Evolutionary conservation across 2,797 vertebrate species (phyloP), one percentile per base, ranked within the genome.

Genomic region (Percopsis omiscomaycus): DNA sequence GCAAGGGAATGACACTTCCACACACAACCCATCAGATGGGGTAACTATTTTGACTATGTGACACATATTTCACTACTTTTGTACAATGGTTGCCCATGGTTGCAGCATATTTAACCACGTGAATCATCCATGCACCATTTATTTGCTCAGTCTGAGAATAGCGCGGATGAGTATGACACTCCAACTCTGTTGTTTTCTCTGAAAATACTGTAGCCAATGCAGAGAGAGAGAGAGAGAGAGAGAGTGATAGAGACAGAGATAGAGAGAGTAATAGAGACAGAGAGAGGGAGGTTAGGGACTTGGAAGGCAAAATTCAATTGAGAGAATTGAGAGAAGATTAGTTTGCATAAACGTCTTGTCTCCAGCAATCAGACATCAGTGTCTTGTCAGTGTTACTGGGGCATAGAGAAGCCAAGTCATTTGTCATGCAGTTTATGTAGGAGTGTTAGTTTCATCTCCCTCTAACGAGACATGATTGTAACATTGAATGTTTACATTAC

Each of bases 131-230:
- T 13, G n/a, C 27, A 14, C 37, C 16, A 63, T 78, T 77, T 84
- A 62, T 82, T 76, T 71, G 76, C 52, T 56, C 64, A 67, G 66
- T 61, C 55, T 61, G 32, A 59, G 63, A 45, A 64, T 53, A 57
- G 60, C 44, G 37, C 44, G 53, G 61, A 22, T 16, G 45, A 55
- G 54, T 72, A 58, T 74, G 62, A 32, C 50, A 69, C 27, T 61
- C 48, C 14, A 71, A 49, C 63, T 69, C 32, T 29, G 8, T 4
- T 79, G 64, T 79, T 84, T 77, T 74, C 66, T 80, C 32, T 74
- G 51, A 58, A 70, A 81, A 78, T 74, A 77, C 69, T 76, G 59
- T 37, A 29, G 10, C 49, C 2, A 5, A 51, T 3, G 47, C 27
- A n/a, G 11, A 47, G 52, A 16, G 28, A 8, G 4, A 2, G 29